Percentiles rank a stretch among this genome's conserved stretches.
phyloP scores from a whole-genome alignment of 2,888 invertebrate species.

The Gnatocerus cornutus region DNA sequence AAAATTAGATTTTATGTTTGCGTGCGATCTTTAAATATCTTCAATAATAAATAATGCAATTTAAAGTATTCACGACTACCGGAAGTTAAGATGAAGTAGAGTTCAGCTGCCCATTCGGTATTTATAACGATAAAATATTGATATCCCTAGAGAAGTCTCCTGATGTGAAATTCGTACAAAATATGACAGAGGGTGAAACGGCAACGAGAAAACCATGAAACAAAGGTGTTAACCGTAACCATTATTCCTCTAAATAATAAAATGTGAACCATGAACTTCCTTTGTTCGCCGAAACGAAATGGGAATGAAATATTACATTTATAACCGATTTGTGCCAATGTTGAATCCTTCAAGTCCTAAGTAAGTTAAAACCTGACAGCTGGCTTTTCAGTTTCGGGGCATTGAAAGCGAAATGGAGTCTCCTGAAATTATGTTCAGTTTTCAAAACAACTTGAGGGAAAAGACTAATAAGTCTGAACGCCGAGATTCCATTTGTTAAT shows the following conservation, averaged over 20 bases:
- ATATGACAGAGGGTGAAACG: constrained; percentile 16
- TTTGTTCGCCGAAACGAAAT: no score
- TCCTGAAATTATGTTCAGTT: not conserved
- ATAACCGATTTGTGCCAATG: no score
- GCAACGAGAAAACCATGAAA: constrained; percentile 4
- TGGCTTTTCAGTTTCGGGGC: not conserved
- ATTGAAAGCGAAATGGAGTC: not conserved
- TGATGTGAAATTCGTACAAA: constrained; percentile 13
- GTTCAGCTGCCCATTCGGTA: constrained; percentile 30
- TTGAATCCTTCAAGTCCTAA: no score
- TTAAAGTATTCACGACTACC: constrained; percentile 16
- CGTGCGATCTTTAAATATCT: no score
- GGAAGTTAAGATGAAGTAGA: constrained; percentile 28
- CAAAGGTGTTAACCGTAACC: not conserved
- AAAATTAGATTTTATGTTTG: no score
- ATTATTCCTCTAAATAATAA: not conserved
- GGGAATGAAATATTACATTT: no score
- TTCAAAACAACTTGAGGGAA: not conserved
- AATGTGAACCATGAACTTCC: not conserved
- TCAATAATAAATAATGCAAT: no score
- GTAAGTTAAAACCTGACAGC: no score
- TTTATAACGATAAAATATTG: constrained; percentile 35
- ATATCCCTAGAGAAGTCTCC: constrained; percentile 18
- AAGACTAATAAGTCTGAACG: constrained; percentile 4
- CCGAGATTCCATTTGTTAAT: constrained; percentile 13